Evolutionary conservation across 2,113 vertebrate genomes (phyloP).

Genomic region (Oncorhynchus kisutch): DNA sequence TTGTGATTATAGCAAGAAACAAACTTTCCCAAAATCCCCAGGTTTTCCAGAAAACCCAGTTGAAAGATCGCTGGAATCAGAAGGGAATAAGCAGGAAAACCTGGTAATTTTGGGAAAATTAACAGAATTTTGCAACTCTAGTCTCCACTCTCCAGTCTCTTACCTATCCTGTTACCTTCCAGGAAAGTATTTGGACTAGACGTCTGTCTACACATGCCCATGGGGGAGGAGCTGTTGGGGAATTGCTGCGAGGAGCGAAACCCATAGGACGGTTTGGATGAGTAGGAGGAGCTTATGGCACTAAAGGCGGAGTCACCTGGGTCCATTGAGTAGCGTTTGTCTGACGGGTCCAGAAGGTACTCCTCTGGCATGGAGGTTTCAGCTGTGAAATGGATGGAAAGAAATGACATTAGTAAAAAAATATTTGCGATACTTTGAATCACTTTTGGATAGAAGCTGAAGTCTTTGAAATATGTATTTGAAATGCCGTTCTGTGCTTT

Average conservation of each 20-base stretch:
- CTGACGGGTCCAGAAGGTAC: constrained; percentile 71
- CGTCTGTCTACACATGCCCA: constrained; percentile 72
- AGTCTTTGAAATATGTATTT: no score
- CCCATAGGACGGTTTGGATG: constrained; percentile 67
- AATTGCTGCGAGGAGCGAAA: constrained; percentile 71
- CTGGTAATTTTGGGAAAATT: background rate
- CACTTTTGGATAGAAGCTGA: no score
- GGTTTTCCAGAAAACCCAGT: no score
- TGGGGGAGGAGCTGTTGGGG: constrained; percentile 63
- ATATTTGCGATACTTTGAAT: no score
- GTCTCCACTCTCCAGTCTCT: constrained; percentile 23
- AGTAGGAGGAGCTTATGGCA: constrained; percentile 73
- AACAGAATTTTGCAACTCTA: background rate
- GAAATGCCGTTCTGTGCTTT: no score
- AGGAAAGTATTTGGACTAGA: constrained; percentile 73
- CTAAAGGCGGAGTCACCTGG: constrained; percentile 73
- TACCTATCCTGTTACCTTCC: constrained; percentile 87
- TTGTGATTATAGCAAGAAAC: no score
- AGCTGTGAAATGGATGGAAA: constrained; percentile 46
- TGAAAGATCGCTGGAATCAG: no score
- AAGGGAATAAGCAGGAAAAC: no score
- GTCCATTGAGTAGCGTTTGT: constrained; percentile 75
- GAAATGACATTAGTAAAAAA: no score
- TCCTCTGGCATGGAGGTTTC: constrained; percentile 79
- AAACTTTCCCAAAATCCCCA: no score